Base-by-base conservation (phyloP, 1,140 invertebrate species). In the Bicyclus anynana region DNA sequence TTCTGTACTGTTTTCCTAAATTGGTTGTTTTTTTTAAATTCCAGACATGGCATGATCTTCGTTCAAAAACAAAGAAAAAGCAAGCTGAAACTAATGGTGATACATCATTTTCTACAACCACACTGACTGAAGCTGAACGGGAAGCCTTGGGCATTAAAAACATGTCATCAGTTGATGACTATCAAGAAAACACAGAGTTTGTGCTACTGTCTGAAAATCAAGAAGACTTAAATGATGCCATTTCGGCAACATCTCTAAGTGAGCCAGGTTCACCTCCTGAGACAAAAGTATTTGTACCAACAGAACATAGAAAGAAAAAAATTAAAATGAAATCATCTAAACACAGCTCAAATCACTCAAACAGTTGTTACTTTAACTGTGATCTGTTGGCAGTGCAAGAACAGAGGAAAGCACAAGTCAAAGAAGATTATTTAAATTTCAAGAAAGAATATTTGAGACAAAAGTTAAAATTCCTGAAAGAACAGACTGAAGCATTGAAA, bases 361-460 rank as follows among this genome's bases (percentile, higher is more conserved):
- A 59, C 51, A 74, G 58, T 49, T 84, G 84, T 70, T 68, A 69
- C 29, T 77, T 84, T 33, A 85, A 77, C 56, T 84, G 80, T 82
- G 74, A 87, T 58, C 20, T 76, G 14, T 56, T 87, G 57, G 74
- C 80, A 46, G 62, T 62, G 2, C 72, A 76, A 21, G 84, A 87
- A 56, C 69, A 80, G 58, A 69, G 64, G 51, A 87, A 85, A 57
- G 62, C 81, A 50, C 67, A 84, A 38, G 65, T 87, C 4, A 87
- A 87, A 54, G 80, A 84, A 62, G 82, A 85, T 44, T 87, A 81
- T 69, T 67, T 82, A 6, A 80, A 73, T 54, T 87, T 85, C 50
- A 87, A 85, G 67, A 87, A 87, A 50, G 74, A 83, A 37, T 87
- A 87, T 69, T 67, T 87, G 14, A 80, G 59, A 54, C 76, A 87